phyloP scores from a whole-genome alignment of 1,140 invertebrate species.

The Penaeus indicus region DNA sequence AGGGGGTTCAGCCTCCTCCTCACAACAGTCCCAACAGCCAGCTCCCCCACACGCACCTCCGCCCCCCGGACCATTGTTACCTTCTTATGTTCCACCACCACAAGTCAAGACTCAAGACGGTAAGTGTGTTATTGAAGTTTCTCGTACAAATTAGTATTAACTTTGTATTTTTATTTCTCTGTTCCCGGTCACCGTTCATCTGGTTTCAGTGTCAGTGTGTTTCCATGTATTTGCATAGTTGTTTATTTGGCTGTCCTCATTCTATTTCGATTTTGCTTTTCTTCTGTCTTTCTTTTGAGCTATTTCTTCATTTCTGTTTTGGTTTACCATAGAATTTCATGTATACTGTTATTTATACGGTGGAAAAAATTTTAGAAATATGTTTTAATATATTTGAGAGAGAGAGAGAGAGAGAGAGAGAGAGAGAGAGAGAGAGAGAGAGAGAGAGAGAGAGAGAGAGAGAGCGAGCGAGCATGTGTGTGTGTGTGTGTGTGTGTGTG shows the following conservation, averaged over 20 bases:
- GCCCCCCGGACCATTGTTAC: slow-evolving; percentile 65
- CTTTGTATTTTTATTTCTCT: not conserved
- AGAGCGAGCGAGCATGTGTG: no score
- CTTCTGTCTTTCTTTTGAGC: slow-evolving; percentile 8
- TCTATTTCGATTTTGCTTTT: not conserved
- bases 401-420: no score
- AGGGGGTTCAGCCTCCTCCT: slow-evolving; percentile 57
- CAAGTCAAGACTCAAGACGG: slow-evolving; percentile 66
- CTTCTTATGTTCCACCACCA: slow-evolving; percentile 66
- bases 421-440: no score
- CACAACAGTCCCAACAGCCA: slow-evolving; percentile 46
- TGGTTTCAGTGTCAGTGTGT: not conserved
- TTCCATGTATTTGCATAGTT: not conserved
- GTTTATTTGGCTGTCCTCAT: not conserved
- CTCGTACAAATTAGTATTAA: not conserved
- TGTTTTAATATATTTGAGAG: no score
- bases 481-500: no score
- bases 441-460: no score
- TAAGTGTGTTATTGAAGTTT: slow-evolving; percentile 47
- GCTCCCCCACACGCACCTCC: slow-evolving; percentile 61
- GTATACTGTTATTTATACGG: no score
- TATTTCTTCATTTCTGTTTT: not conserved
- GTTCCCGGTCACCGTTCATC: not conserved
- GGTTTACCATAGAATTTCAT: not conserved
- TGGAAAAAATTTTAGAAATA: no score